A percentile compares a stretch with the other conserved stretches of the same genome.
These are phyloP conservation scores for Nephotettix cincticeps DNA, from an alignment of 1,140 invertebrate species.

Conservation along the genomic window DNA sequence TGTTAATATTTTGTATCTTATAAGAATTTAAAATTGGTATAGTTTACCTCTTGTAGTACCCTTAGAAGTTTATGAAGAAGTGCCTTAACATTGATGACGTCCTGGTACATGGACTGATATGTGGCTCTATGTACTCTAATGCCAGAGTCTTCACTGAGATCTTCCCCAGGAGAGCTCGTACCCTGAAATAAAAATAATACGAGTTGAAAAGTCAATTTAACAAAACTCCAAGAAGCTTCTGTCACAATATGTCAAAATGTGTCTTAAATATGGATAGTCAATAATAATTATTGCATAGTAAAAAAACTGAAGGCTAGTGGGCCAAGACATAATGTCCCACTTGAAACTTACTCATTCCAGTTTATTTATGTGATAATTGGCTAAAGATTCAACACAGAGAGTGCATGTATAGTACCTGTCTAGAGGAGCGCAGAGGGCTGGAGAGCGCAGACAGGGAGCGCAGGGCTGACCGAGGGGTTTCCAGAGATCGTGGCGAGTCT, in stretches of 20 bases:
- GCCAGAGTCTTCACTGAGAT: slow-evolving; percentile 57
- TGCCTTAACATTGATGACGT: slow-evolving; percentile 76
- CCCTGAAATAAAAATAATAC: slow-evolving; percentile 45
- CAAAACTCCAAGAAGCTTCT: too few species aligned
- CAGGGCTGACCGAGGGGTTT: slow-evolving; percentile 40
- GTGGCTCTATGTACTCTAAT: slow-evolving; percentile 60
- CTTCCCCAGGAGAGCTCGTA: slow-evolving; percentile 48
- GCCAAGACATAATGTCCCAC: too few species aligned
- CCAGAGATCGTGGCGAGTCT: slow-evolving; percentile 49
- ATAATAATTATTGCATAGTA: too few species aligned
- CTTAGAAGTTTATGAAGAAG: slow-evolving; percentile 73
- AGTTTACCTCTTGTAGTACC: slow-evolving; percentile 66
- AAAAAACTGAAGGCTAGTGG: neutral
- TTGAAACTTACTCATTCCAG: too few species aligned
- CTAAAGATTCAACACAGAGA: too few species aligned
- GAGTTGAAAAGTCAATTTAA: too few species aligned
- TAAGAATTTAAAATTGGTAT: too few species aligned
- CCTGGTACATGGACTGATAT: slow-evolving; percentile 69
- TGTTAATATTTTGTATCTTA: too few species aligned
- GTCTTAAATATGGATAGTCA: too few species aligned
- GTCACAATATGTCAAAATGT: too few species aligned
- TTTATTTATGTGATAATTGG: too few species aligned
- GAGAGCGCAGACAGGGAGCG: slow-evolving; percentile 45
- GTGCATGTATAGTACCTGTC: slow-evolving; percentile 43
- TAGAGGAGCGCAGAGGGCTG: slow-evolving; percentile 50